Conservation (phyloP, 30 jellyfish, hydroid and myxozoan genomes). For the Aurelia aurita region DNA sequence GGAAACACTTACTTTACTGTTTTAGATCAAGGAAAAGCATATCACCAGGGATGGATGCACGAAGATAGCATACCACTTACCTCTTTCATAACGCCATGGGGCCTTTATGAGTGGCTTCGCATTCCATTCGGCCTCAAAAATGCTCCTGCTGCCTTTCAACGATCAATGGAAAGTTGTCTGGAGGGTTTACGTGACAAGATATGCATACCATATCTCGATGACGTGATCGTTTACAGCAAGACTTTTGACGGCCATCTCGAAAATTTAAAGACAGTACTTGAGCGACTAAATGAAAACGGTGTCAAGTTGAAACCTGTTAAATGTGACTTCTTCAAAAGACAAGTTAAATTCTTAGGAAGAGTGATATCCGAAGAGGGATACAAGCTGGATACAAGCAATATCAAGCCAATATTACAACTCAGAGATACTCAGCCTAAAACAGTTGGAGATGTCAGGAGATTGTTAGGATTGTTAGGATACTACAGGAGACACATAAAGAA, state of each 20-base stretch:
- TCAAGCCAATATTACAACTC: slow-evolving; percentile 10
- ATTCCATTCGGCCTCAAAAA: slow-evolving; percentile 65
- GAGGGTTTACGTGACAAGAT: slow-evolving; percentile 41
- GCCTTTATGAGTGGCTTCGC: slow-evolving; percentile 57
- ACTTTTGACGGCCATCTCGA: slow-evolving; percentile 33
- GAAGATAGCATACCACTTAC: slow-evolving; percentile 41
- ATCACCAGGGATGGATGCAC: slow-evolving; percentile 50
- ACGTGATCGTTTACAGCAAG: slow-evolving; percentile 25
- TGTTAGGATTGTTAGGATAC: slow-evolving; percentile 39
- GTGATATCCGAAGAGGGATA: slow-evolving; percentile 9
- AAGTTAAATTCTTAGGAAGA: slow-evolving; percentile 38
- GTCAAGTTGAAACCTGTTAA: slow-evolving; percentile 28
- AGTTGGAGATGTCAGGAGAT: slow-evolving; percentile 26
- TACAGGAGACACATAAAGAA: slow-evolving; percentile 17
- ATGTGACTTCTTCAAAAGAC: slow-evolving; percentile 36
- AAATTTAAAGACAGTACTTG: slow-evolving; percentile 1
- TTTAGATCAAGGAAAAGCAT: slow-evolving; percentile 43
- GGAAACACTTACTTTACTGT: slow-evolving; percentile 38
- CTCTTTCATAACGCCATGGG: slow-evolving; percentile 75
- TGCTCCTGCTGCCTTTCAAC: slow-evolving; percentile 71
- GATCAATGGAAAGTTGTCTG: slow-evolving; percentile 48
- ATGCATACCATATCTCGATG: slow-evolving; percentile 56
- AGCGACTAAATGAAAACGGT: slow-evolving; percentile 30
- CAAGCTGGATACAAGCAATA: slow-evolving; percentile 8
- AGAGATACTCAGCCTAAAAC: slow-evolving; percentile 24